These are phyloP conservation scores for Bos javanicus DNA, from an alignment of 2,113 vertebrate species.

Conservation along the genomic window DNA sequence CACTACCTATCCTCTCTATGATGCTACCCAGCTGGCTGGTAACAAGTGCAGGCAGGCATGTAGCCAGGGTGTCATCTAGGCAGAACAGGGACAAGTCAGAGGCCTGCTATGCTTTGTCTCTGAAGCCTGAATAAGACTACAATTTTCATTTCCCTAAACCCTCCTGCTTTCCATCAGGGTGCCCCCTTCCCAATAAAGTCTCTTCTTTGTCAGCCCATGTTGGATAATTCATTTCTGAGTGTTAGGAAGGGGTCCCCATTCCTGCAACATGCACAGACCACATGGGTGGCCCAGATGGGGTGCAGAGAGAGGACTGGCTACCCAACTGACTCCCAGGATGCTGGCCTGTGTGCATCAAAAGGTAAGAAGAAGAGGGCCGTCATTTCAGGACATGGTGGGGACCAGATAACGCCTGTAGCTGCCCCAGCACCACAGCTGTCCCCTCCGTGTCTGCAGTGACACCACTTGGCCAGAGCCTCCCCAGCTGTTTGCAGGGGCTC, in stretches of 20 bases:
- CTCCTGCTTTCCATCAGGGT: background rate
- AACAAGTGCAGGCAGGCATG: background rate
- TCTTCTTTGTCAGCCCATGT: background rate
- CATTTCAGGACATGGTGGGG: background rate
- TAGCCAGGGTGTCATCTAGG: background rate
- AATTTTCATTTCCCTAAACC: background rate
- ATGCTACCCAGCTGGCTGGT: background rate
- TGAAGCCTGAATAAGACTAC: background rate
- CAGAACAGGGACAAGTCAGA: background rate
- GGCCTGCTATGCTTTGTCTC: background rate
- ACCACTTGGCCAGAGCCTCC: background rate
- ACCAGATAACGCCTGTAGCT: background rate
- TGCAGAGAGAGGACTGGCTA: background rate
- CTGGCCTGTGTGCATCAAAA: background rate
- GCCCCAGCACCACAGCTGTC: background rate
- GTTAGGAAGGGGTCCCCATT: background rate
- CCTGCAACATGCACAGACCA: background rate
- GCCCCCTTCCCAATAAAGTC: background rate
- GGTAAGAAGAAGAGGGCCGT: background rate
- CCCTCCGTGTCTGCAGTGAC: background rate
- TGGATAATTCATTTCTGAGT: background rate
- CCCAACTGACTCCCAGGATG: background rate
- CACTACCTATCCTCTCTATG: background rate
- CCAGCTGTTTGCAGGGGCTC: background rate
- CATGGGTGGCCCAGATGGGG: background rate